A percentile compares a stretch with the other conserved stretches of the same genome.
Evolutionary conservation across 2,113 vertebrate genomes (phyloP).

Genomic region (Craseonycteris thonglongyai): DNA sequence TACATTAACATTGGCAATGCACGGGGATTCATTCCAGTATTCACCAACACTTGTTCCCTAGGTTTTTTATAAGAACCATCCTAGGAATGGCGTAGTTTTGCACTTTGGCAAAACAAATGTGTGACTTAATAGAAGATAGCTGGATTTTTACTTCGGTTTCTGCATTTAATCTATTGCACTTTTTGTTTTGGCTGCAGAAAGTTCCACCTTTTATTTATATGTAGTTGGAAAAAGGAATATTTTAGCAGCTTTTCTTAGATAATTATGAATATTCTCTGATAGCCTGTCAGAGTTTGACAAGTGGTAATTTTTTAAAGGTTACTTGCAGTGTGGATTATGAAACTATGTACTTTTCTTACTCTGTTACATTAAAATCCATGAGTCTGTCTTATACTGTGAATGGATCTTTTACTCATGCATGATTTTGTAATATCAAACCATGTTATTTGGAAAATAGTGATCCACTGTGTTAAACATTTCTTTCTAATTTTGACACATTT

Average conservation of each 20-base stretch:
- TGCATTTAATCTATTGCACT: background rate
- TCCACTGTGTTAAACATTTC: background rate
- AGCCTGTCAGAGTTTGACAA: background rate
- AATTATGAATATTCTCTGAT: background rate
- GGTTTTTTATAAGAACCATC: background rate
- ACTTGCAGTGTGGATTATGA: background rate
- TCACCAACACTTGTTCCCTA: background rate
- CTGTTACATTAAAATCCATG: background rate
- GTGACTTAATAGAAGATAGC: background rate
- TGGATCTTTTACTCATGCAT: background rate
- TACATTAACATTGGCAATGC: background rate
- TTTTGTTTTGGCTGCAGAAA: conserved; percentile 11
- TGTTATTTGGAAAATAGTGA: background rate
- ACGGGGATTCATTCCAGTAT: background rate
- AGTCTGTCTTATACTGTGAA: background rate
- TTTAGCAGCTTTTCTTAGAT: background rate
- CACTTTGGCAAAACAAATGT: background rate
- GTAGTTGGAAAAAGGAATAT: background rate
- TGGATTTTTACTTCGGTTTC: background rate
- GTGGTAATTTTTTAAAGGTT: background rate
- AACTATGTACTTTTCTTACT: background rate
- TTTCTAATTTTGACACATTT: conserved; percentile 3
- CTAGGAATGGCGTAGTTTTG: background rate
- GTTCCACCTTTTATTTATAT: background rate
- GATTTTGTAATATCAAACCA: conserved; percentile 12